Evolutionary conservation across 2,797 vertebrate genomes (phyloP).

Genomic region (Brotula barbata): DNA sequence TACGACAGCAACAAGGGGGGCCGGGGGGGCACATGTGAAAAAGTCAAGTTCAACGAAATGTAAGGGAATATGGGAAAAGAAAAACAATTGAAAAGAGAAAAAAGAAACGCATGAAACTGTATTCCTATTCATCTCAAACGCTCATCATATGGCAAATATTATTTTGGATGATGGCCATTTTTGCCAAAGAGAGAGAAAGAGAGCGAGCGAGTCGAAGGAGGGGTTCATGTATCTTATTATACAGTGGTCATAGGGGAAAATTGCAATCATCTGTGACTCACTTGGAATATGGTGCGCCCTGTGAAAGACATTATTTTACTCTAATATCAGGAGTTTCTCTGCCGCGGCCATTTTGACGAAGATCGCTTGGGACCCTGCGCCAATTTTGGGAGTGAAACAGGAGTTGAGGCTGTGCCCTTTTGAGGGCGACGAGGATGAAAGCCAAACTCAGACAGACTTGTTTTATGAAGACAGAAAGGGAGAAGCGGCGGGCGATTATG

Average conservation of each 20-base stretch:
- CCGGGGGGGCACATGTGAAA: constrained; percentile 53
- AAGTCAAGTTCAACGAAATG: constrained; percentile 66
- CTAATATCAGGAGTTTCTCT: constrained; percentile 60
- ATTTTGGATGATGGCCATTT: constrained; percentile 72
- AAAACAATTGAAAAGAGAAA: constrained; percentile 38
- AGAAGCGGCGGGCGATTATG: constrained; percentile 53
- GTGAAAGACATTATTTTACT: constrained; percentile 67
- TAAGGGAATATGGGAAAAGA: constrained; percentile 10
- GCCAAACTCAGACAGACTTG: constrained; percentile 37
- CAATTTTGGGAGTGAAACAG: constrained; percentile 63
- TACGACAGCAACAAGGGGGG: constrained; percentile 47
- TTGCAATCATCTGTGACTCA: constrained; percentile 79
- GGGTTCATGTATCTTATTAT: constrained; percentile 76
- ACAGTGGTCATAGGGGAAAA: constrained; percentile 74
- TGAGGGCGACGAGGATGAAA: constrained; percentile 61
- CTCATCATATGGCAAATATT: constrained; percentile 80
- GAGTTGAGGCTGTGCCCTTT: constrained; percentile 57
- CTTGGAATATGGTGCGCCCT: constrained; percentile 61
- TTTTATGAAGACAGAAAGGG: constrained; percentile 57
- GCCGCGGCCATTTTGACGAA: constrained; percentile 56
- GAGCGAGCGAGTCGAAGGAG: constrained; percentile 40
- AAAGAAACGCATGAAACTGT: constrained; percentile 58
- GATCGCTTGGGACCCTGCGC: constrained; percentile 59
- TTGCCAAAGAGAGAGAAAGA: constrained; percentile 47
- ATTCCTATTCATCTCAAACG: constrained; percentile 68